phyloP scores from a whole-genome alignment of 2,113 vertebrate species.

The Danio rerio region DNA sequence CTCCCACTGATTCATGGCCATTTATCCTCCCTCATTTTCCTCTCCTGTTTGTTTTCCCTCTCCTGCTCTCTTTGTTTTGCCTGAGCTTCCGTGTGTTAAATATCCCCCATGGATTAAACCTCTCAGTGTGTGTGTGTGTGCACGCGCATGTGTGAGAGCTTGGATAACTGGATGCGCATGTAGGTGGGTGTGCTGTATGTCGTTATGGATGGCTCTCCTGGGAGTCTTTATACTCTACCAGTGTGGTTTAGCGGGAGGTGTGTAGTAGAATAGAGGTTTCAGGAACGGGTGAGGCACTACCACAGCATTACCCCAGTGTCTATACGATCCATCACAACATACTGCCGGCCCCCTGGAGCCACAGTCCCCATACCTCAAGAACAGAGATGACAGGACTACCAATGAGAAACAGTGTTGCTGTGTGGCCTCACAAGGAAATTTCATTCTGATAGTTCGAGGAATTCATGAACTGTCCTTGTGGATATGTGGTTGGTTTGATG shows the following conservation, averaged over 20 bases:
- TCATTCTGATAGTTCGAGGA: background rate
- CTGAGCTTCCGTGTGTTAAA: conserved; percentile 34
- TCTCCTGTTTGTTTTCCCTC: conserved; percentile 1
- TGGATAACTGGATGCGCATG: conserved; percentile 40
- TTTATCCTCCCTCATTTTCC: conserved; percentile 24
- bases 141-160: conserved; percentile 1
- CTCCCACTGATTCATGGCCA: background rate
- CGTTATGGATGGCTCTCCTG: conserved; percentile 24
- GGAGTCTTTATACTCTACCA: conserved; percentile 37
- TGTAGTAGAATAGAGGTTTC: conserved; percentile 16
- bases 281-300: conserved; percentile 49
- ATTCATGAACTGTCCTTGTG: background rate
- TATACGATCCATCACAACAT: conserved; percentile 32
- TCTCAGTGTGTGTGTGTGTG: conserved; percentile 2
- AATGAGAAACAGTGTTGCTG: conserved; percentile 12
- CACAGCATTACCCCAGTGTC: conserved; percentile 36
- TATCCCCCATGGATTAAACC: conserved; percentile 42
- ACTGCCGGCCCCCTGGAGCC: background rate
- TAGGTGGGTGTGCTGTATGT: conserved; percentile 19
- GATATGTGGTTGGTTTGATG: conserved; percentile 11
- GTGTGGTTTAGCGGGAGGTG: conserved; percentile 30
- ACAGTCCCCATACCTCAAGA: conserved; percentile 19
- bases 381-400: background rate
- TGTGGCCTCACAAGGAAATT: background rate
- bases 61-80: conserved; percentile 29